Percentiles rank a stretch among this genome's conserved stretches.
Conservation (phyloP, 2,797 vertebrate genomes). For the Acanthurus leucopareius region DNA sequence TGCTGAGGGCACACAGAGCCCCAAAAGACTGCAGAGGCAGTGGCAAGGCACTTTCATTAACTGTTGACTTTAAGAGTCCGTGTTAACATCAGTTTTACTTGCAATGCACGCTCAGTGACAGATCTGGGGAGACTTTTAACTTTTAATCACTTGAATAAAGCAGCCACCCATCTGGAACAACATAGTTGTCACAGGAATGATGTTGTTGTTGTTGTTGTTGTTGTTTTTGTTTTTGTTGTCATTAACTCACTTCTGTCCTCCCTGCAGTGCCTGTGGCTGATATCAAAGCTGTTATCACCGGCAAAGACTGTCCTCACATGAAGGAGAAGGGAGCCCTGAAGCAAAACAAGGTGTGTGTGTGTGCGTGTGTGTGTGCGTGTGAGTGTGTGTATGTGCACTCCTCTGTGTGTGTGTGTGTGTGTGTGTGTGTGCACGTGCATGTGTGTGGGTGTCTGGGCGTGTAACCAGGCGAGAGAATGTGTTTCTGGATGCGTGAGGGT, state of each 20-base stretch:
- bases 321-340: constrained; percentile 99
- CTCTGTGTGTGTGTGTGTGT: constrained; percentile 48
- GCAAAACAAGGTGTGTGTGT: constrained; percentile 95
- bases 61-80: constrained; percentile 7
- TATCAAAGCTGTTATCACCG: constrained; percentile 99
- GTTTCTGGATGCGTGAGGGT: constrained; percentile 49
- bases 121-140: constrained; percentile 32
- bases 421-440: constrained; percentile 8
- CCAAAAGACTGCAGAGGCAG: neutral
- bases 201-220: constrained; percentile 22
- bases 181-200: constrained; percentile 36
- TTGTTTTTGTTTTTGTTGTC: constrained; percentile 36
- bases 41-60: neutral
- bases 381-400: too few relatives aligned
- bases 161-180: constrained; percentile 39
- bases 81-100: constrained; percentile 26
- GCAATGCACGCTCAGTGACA: constrained; percentile 10
- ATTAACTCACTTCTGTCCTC: constrained; percentile 61
- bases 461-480: constrained; percentile 53
- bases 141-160: constrained; percentile 56
- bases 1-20: neutral
- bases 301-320: constrained; percentile 99
- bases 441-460: constrained; percentile 47
- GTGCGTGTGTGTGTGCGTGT: constrained; percentile 21
- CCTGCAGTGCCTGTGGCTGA: constrained; percentile 97